Evolutionary conservation across 2,113 vertebrate species (phyloP).

Genomic region (Ornithorhynchus anatinus): DNA sequence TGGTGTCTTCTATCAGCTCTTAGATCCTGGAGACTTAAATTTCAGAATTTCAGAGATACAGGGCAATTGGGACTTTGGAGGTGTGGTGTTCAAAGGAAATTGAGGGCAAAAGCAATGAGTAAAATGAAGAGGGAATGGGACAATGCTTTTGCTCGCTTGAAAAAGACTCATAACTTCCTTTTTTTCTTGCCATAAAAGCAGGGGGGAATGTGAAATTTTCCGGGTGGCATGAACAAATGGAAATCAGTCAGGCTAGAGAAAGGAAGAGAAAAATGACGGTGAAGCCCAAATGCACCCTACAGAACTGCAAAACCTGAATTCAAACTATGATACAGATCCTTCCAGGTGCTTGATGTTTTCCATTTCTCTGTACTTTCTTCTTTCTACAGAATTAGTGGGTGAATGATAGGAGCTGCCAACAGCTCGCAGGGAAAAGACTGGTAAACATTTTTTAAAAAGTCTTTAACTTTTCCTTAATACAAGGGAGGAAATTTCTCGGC

Average conservation of each 20-base stretch:
- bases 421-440: slow-evolving; percentile 20
- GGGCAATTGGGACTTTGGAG: neutral
- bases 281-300: too few relatives aligned
- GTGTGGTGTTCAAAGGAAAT: too few relatives aligned
- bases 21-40: neutral
- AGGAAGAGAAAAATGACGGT: neutral
- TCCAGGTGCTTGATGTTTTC: neutral
- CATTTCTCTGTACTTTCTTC: neutral
- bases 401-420: slow-evolving; percentile 34
- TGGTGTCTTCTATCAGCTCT: neutral
- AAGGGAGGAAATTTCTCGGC: slow-evolving; percentile 27
- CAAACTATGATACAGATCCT: neutral
- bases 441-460: too few relatives aligned
- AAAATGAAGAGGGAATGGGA: too few relatives aligned
- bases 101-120: too few relatives aligned
- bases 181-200: neutral
- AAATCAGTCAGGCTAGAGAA: neutral
- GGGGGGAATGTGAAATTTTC: neutral
- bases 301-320: neutral
- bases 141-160: neutral
- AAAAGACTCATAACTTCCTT: neutral
- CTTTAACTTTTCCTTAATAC: neutral
- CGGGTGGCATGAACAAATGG: neutral
- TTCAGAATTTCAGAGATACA: neutral
- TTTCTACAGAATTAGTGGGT: slow-evolving; percentile 24